Conservation (phyloP, 2,888 invertebrate species). For the Machimus rusticus region DNA sequence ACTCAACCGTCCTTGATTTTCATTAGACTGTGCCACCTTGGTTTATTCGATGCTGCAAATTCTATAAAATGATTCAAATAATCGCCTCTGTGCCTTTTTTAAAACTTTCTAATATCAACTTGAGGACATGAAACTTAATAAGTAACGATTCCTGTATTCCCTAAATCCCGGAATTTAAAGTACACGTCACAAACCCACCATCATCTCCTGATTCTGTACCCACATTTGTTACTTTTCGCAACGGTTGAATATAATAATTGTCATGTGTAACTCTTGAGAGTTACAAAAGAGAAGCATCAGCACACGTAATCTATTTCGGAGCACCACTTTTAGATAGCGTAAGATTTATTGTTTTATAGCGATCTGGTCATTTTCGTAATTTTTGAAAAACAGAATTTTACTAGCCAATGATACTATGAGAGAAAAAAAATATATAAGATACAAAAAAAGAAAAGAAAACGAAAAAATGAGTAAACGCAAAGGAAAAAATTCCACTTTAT, state of each 20-base stretch:
- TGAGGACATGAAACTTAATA: not conserved
- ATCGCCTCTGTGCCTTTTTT: slow-evolving; percentile 30
- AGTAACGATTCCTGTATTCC: not conserved
- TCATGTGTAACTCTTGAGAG: not conserved
- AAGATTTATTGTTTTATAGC: slow-evolving; percentile 19
- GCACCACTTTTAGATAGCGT: slow-evolving; percentile 29
- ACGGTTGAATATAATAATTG: slow-evolving; percentile 30
- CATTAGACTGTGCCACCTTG: not conserved
- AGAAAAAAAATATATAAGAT: not conserved
- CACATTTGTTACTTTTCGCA: not conserved
- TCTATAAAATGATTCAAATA: not conserved
- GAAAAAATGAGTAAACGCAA: not conserved
- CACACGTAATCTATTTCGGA: slow-evolving; percentile 29
- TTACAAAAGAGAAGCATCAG: slow-evolving; percentile 1
- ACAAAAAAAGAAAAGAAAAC: not conserved
- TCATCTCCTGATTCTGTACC: not conserved
- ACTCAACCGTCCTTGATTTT: slow-evolving; percentile 4
- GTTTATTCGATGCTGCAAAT: not conserved
- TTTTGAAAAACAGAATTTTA: slow-evolving; percentile 2
- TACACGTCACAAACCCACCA: not conserved
- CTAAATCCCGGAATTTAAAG: not conserved
- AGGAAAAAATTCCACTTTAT: not conserved
- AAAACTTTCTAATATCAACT: not conserved
- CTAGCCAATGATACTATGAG: slow-evolving; percentile 15
- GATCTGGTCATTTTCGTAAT: slow-evolving; percentile 24